Evolutionary conservation across 2,888 invertebrate genomes (phyloP), one percentile per base, ranked within the genome.

Genomic region (Acanthopleura granulata): DNA sequence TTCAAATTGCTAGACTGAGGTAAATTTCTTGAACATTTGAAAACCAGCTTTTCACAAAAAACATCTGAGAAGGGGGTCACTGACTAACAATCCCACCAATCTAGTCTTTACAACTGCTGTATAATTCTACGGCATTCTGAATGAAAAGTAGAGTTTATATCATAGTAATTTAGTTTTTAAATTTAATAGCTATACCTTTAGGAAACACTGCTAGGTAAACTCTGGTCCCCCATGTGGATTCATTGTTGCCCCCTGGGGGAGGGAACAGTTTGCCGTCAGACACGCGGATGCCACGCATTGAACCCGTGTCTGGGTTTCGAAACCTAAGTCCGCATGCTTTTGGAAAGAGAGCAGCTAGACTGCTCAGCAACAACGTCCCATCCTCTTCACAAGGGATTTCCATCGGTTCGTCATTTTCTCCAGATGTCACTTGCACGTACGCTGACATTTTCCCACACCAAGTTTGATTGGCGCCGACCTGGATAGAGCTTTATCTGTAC

Each of bases 381-480:
- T 72, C 72, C 22, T 72, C 72, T 51, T 72, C 72, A 50, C 50
- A 72, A 22, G 72, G 72, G 15, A 72, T 22, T 30, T 72, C 72
- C 27, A 72, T 72, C 0, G 72, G 72, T 51, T 72, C 72, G 29
- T 72, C 72, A 27, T 51, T 30, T 27, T 72, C 50, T 14, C 29
- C 50, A 50, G 49, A 22, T 18, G 51, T 72, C 30, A 72, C 72
- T 72, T 72, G 72, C 27, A 72, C 72, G 51, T 72, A 72, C 4
- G 30, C 40, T 6, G 49, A 40, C 71, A 71, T 71, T 40, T 71
- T 71, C 22, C 57, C 40, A 40, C 40, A 40, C 40, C 40, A 40
- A 40, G 40, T 40, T 6, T 40, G 40, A 40, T 9, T 40, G 40
- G 40, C 9, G 40, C 40, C 40, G 40, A 40, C 40, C 40, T 40